phyloP scores from a whole-genome alignment of 2,888 invertebrate species.

The Dichetophora obliterata region DNA sequence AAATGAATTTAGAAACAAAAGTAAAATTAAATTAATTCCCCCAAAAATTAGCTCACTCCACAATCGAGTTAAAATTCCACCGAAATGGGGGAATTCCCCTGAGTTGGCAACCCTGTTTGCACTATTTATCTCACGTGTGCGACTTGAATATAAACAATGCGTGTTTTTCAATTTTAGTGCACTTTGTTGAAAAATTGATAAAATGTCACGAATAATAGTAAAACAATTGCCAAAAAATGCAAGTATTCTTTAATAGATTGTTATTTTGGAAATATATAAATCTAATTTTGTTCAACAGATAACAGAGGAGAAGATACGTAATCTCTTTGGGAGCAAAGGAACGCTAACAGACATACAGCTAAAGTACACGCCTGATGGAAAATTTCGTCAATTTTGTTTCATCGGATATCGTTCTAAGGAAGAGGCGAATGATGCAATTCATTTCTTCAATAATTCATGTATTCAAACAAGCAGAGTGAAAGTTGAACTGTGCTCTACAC shows the following conservation, averaged over 20 bases:
- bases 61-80: too few relatives aligned
- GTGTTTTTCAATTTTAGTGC: neutral
- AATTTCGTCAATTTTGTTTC: constrained; percentile 94
- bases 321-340: constrained; percentile 84
- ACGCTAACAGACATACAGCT: constrained; percentile 93
- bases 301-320: constrained; percentile 81
- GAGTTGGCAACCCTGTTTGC: too few relatives aligned
- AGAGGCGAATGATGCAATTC: constrained; percentile 82
- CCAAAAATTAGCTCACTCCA: too few relatives aligned
- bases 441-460: constrained; percentile 86
- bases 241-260: constrained; percentile 64
- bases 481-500: constrained; percentile 80
- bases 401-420: constrained; percentile 88
- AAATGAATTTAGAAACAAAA: too few relatives aligned
- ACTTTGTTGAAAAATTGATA: constrained; percentile 2
- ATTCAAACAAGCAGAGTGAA: constrained; percentile 85
- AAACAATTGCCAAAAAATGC: constrained; percentile 92
- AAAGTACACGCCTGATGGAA: constrained; percentile 91
- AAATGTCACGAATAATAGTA: constrained; percentile 83
- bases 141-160: neutral
- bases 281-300: constrained; percentile 72
- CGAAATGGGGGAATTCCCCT: too few relatives aligned
- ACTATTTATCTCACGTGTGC: neutral
- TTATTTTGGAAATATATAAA: constrained; percentile 1
- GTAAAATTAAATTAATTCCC: too few relatives aligned